Base-by-base conservation (phyloP, 2,113 vertebrate genomes). In the Zeus faber region DNA sequence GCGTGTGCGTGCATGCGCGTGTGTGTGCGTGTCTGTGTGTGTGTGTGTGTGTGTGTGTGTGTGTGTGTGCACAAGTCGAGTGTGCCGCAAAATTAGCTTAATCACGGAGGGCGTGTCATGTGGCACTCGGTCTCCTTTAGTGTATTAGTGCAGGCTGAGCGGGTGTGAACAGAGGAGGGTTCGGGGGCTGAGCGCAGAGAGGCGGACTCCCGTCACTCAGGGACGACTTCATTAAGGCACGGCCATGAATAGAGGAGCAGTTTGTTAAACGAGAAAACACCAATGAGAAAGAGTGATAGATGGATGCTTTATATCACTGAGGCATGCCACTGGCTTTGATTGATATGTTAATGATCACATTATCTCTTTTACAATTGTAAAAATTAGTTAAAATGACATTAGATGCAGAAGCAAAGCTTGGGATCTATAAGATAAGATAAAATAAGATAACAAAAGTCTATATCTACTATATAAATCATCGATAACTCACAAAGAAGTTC, bases 161-260 rank as follows among this genome's bases (percentile, higher is more conserved):
- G 78, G 60, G 84, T 80, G 79, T 88, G 77, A 69, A 87, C 85
- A 8, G 69, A 70, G 50, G 22, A 60, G 80, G n/a, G 67, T 65
- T 77, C 65, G 5, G 68, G 74, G 58, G 54, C 70, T 54, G 62
- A 58, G 63, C 50, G n/a, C 17, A 62, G 50, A 63, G 51, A 58
- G 67, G 62, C 52, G 26, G 0, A 13, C 63, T 57, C 61, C 60
- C 70, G 50, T 67, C 67, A 57, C 56, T 52, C 56, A 58, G 43
- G 78, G 65, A 80, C 67, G 71, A 62, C 72, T 78, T 80, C 64
- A 84, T 76, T 74, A 57, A 80, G 55, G 46, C 56, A 31, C 18
- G 18, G 46, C 53, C 61, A 77, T 81, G 78, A 77, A 81, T 84
- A 73, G 50, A 55, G 58, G 65, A 47, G 47, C 16, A 16, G 50